Base-by-base conservation (phyloP, 2,113 vertebrate genomes). In the Ciconia stormi region DNA sequence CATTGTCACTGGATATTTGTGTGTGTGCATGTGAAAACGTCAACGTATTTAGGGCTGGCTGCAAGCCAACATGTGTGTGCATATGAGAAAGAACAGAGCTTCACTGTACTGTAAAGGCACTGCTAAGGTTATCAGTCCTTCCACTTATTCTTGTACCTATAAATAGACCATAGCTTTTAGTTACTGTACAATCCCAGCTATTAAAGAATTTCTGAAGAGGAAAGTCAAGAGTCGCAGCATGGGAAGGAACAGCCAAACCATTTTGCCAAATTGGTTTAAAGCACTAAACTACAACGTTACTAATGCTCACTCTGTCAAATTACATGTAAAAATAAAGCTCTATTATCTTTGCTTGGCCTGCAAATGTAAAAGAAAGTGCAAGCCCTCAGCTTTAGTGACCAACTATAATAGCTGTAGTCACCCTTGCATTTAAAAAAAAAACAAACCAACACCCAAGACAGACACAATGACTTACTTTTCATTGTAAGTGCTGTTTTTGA, bases 61-160 rank as follows among this genome's bases (percentile, higher is more conserved):
- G 59, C 76, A 81, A 76, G 77, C 56, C 62, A 87, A 20, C 3
- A 5, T 20, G 38, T 36, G 69, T 79, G 58, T 93, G 53, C 46
- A 77, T 15, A 46, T 85, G 84, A 96, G 82, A 91, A 96, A 91
- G 44, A 95, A 36, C 93, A 96, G 95, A 87, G 21, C 79, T 95
- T 81, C 58, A 46, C 63, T 78, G 72, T 80, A 66, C 61, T 52
- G 46, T 84, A 82, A 92, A 90, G 65, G 40, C 65, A 58, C 36
- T 53, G 25, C 61, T 76, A 38, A 92, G 61, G 69, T 94, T 97
- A 95, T 96, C 96, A 91, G 77, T 17, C 52, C 44, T 95, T 90
- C 56, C 77, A 82, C 83, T 95, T 93, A 42, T 65, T 94, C 82
- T 78, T 71, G 15, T 26, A 61, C 17, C 77, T 90, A 89, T 95